Base-by-base conservation (phyloP, 2,888 invertebrate species). In the Aphrophora alni region DNA sequence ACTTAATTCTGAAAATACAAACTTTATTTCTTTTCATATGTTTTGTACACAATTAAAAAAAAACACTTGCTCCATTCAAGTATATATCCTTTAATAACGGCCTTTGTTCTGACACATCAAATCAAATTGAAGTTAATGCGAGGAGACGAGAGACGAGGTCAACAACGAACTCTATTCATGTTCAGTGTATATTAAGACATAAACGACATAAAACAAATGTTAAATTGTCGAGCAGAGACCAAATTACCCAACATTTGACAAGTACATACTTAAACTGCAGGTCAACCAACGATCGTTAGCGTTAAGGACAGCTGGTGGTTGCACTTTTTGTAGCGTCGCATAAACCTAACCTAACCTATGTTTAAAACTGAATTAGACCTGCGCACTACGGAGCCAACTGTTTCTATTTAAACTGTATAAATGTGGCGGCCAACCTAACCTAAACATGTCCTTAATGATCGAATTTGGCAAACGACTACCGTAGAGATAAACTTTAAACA, bases 291-390 rank as follows among this genome's bases (percentile, higher is more conserved):
- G 59, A 21, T 59, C 59, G 59, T 59, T 59, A 59, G n/a, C n/a
- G n/a, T n/a, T n/a, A n/a, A n/a, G 59, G 59, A n/a, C 59, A 59
- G 59, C 59, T 59, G 59, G 59, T 59, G 59, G n/a, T 59, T 59
- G 59, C 59, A 59, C 59, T 59, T 59, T 59, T 59, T 59, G 59
- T 59, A 4, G n/a, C 59, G 21, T 21, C 59, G 59, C 8, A 33
- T 8, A 33, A 8, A n/a, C 17, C 17, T 44, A 59, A 59, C 59
- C n/a, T 59, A 59, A 59, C 59, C 59, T 59, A 21, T 59, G 59
- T n/a, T 59, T 59, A 59, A 59, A 59, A 59, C 21, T 21, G 59
- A 59, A 59, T 59, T 59, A 59, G 59, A 59, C 59, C 10, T n/a
- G 1, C 7, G 59, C 21, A 59, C 59, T 21, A 59, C 4, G 59